phyloP scores from a whole-genome alignment of 2,888 invertebrate genomes.

The Liopterus haemorrhoidalis region DNA sequence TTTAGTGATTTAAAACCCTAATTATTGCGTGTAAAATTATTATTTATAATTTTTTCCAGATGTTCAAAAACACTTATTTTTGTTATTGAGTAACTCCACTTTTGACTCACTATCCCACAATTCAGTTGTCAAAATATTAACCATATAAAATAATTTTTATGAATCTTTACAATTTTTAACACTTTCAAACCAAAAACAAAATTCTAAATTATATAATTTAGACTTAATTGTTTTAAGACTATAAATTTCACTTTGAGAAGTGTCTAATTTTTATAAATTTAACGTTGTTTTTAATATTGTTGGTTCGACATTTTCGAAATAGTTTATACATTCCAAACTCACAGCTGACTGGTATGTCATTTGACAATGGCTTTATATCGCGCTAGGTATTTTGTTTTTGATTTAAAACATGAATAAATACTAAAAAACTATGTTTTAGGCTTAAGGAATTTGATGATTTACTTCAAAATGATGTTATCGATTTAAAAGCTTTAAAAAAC shows the following conservation, averaged over 20 bases:
- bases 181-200: neutral
- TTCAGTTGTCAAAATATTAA: conserved; percentile 28
- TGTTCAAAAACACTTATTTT: conserved; percentile 40
- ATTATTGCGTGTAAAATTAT: conserved; percentile 8
- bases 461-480: conserved; percentile 63
- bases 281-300: conserved; percentile 10
- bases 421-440: conserved; percentile 49
- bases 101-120: conserved; percentile 35
- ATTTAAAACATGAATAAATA: conserved; percentile 4
- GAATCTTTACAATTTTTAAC: conserved; percentile 6
- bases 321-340: too few relatives aligned
- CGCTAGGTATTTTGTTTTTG: conserved; percentile 34
- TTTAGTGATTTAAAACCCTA: conserved; percentile 15
- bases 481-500: conserved; percentile 60
- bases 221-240: neutral
- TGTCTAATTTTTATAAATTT: conserved; percentile 10
- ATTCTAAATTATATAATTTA: conserved; percentile 1
- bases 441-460: conserved; percentile 75
- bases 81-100: conserved; percentile 39
- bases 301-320: conserved; percentile 7
- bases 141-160: conserved; percentile 13
- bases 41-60: conserved; percentile 35
- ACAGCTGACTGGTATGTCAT: conserved; percentile 22
- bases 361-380: conserved; percentile 37
- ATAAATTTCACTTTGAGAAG: conserved; percentile 3